These are phyloP conservation scores for Epinephelus awoara DNA, from an alignment of 2,797 vertebrate species.

Conservation along the genomic window DNA sequence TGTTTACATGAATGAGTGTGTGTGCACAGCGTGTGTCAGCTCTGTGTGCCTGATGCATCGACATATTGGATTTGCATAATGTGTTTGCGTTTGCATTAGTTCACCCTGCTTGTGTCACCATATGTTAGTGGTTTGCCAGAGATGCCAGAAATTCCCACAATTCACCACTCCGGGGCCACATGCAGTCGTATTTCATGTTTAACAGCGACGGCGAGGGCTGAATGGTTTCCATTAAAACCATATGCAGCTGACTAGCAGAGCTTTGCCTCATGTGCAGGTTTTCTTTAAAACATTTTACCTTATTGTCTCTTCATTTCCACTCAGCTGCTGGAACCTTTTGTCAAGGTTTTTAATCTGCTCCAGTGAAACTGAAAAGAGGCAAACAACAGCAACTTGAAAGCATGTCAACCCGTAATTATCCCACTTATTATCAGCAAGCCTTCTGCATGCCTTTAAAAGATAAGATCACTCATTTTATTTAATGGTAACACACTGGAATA, in stretches of 20 bases:
- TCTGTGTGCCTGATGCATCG: neutral
- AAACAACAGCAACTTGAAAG: conserved; percentile 8
- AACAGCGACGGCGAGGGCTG: neutral
- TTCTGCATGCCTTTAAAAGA: neutral
- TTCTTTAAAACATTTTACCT: conserved; percentile 82
- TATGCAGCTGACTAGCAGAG: neutral
- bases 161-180: conserved; percentile 5
- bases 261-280: no score
- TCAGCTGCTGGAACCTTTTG: conserved; percentile 91
- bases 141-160: conserved; percentile 46
- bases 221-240: neutral
- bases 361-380: conserved; percentile 87
- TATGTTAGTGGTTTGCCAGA: conserved; percentile 29
- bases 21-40: conserved; percentile 1
- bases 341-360: conserved; percentile 94
- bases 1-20: conserved; percentile 3
- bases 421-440: neutral
- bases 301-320: conserved; percentile 89
- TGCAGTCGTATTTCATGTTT: neutral
- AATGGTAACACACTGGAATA: neutral
- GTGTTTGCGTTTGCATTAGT: conserved; percentile 29
- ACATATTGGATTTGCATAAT: conserved; percentile 36
- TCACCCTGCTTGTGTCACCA: conserved; percentile 10
- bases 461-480: neutral
- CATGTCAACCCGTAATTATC: neutral